Base-by-base conservation (phyloP, 2,888 invertebrate species). In the Dascillus cervinus region DNA sequence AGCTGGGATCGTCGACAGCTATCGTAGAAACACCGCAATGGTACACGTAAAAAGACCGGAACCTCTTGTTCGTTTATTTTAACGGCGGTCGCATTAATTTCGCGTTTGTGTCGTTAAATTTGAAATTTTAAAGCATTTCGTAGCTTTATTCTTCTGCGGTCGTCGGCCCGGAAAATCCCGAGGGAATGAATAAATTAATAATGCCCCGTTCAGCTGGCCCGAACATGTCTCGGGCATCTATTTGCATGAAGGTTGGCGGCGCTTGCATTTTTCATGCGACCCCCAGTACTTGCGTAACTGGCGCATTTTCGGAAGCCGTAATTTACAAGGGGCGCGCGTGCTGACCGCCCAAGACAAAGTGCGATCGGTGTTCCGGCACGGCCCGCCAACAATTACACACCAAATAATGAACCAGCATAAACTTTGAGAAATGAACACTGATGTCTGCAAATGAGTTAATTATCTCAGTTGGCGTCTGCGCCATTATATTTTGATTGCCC, bases 391-490 rank as follows among this genome's bases (percentile, higher is more conserved):
- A 54, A 53, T 55, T 54, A 53, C 47, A 42, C 41, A 43, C 46
- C 47, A 53, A 59, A 64, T 62, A 64, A 64, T 62, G 62, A 60
- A 58, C 64, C 64, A 63, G 56, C 58, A 64, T 64, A 59, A 58
- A 58, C 64, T 64, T 64, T 64, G 64, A 60, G 58, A 58, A 62
- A 60, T 59, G 54, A 58, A 56, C 55, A 54, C 47, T 55, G 53
- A 56, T 56, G 56, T 54, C 56, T 56, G 57, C 50, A 60, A 62
- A 62, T 58, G 54, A 62, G 60, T 62, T 64, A 64, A 64, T 64
- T 64, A 62, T 58, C 60, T 55, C 55, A 58, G 55, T 58, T 55
- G 53, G 53, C 56, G 49, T 51, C 39, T 32, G 42, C 39, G 43
- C 55, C 50, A 52, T 56, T 58, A 53, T 56, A 50, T 56, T 60